Base-by-base conservation (phyloP, 2,888 invertebrate species). In the Drosophila mettleri region DNA sequence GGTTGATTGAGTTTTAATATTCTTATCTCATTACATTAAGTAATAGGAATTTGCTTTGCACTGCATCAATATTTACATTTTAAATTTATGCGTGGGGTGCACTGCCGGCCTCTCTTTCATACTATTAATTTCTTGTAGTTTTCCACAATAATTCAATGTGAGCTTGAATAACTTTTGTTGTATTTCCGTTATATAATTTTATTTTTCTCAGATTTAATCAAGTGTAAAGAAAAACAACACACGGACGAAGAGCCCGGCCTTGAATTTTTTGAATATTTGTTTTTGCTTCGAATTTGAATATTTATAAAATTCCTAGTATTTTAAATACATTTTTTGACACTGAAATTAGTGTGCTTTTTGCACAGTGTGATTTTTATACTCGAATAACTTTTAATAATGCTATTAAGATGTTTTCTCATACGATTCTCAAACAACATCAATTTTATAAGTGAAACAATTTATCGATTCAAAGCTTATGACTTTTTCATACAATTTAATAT, bases 11-110 rank as follows among this genome's bases (percentile, higher is more conserved):
- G 22, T 64, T 57, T 63, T 54, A 59, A 68, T 75, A 53, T 55
- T 63, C 74, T 66, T 74, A 77, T 75, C 68, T 64, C 61, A 58
- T 80, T 58, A 65, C 75, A 80, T 83, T 77, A 80, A 73, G 68
- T 68, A 68, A 70, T 58, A 57, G 39, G 43, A 69, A 46, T 68
- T 75, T 70, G 66, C 75, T 74, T 49, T 63, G 33, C 63, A 18
- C 57, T 59, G 33, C 64, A 57, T 55, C 29, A 63, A 71, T 73
- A 82, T 82, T 82, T 73, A 65, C 78, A 82, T 86, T 80, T 69
- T 51, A 75, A 83, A 82, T 86, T 65, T 72, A 77, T 72, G 52
- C 69, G 59, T 41, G 12, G 9, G 36, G 16, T n/a, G 38, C 29
- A 18, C 46, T 48, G 1, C 16, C 24, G 7, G 29, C 29, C n/a